Evolutionary conservation across 2,888 invertebrate species (phyloP).

Genomic region (Pseudeuparius sepicola): DNA sequence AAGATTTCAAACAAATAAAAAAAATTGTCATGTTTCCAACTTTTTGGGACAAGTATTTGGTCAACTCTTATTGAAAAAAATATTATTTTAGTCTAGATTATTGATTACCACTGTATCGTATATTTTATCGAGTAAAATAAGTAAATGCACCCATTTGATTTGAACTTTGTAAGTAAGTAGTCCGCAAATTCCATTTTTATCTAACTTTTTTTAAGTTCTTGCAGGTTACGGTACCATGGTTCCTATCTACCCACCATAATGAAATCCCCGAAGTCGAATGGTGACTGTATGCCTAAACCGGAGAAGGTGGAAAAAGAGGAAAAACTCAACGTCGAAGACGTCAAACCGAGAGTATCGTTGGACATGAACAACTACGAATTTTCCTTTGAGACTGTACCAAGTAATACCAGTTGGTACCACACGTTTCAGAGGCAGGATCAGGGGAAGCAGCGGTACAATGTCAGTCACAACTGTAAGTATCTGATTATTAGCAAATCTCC

Average conservation of each 20-base stretch:
- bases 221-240: slow-evolving; percentile 38
- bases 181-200: too few species aligned
- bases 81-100: too few species aligned
- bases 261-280: slow-evolving; percentile 30
- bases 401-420: slow-evolving; percentile 67
- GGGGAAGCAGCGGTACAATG: slow-evolving; percentile 53
- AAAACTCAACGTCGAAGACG: slow-evolving; percentile 16
- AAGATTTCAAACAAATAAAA: too few species aligned
- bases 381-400: slow-evolving; percentile 66
- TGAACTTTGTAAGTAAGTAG: too few species aligned
- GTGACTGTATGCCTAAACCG: slow-evolving; percentile 26
- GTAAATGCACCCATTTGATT: too few species aligned
- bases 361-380: slow-evolving; percentile 55
- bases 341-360: slow-evolving; percentile 22
- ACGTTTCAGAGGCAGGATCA: slow-evolving; percentile 69
- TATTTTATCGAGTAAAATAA: too few species aligned
- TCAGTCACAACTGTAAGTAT: slow-evolving; percentile 44
- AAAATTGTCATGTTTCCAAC: too few species aligned
- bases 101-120: too few species aligned
- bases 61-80: too few species aligned
- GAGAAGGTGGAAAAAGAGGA: slow-evolving; percentile 20
- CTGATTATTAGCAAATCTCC: too few species aligned
- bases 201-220: slow-evolving; percentile 26
- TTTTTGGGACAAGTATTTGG: too few species aligned
- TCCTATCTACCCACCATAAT: slow-evolving; percentile 30